A percentile compares a stretch with the other conserved stretches of the same genome.
Conservation (phyloP, 2,888 invertebrate genomes). For the Spilarctia lutea region DNA sequence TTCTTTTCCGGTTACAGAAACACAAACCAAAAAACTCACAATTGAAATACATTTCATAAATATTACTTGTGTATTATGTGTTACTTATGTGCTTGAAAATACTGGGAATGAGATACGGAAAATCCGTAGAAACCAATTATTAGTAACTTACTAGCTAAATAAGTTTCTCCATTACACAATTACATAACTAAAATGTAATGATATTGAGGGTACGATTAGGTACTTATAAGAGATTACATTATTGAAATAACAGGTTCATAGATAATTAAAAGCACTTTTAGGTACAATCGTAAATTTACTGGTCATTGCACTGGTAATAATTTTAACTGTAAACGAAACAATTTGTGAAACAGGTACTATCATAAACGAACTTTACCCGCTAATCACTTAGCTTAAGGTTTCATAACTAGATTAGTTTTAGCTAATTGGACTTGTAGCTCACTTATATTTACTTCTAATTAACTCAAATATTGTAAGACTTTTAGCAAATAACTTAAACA, state of each 20-base stretch:
- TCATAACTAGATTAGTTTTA: slow-evolving; percentile 32
- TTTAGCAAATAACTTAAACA: neutral
- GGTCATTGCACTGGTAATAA: neutral
- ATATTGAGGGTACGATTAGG: neutral
- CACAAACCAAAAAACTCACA: too few relatives aligned
- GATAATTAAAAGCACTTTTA: too few relatives aligned
- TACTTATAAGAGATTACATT: neutral
- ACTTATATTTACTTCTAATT: slow-evolving; percentile 7
- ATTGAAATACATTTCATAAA: too few relatives aligned
- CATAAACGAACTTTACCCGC: slow-evolving; percentile 25
- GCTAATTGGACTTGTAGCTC: slow-evolving; percentile 28
- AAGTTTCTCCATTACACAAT: too few relatives aligned
- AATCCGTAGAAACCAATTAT: too few relatives aligned
- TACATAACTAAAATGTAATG: neutral
- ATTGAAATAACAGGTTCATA: neutral
- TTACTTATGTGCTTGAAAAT: too few relatives aligned
- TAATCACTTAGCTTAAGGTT: slow-evolving; percentile 31
- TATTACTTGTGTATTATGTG: too few relatives aligned
- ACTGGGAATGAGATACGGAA: too few relatives aligned
- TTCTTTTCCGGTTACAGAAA: too few relatives aligned
- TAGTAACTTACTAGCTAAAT: too few relatives aligned
- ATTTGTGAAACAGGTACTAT: slow-evolving; percentile 6
- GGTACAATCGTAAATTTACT: neutral
- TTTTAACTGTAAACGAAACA: neutral
- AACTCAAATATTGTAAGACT: neutral